Evolutionary conservation across 1,140 invertebrate genomes (phyloP).

Genomic region (Apolygus lucorum): DNA sequence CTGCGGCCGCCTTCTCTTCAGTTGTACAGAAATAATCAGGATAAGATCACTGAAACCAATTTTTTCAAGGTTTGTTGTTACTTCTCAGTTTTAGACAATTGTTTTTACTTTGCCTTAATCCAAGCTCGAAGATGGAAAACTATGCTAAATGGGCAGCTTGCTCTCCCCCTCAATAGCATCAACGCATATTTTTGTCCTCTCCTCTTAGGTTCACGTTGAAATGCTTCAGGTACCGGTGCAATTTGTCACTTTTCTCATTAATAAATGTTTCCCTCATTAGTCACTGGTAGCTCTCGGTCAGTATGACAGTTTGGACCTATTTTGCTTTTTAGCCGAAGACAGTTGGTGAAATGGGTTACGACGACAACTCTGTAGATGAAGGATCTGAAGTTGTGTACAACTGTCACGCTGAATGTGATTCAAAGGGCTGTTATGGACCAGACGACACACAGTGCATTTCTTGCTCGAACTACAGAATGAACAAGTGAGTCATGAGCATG

Average conservation of each 20-base stretch:
- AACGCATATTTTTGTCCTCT: too few species aligned
- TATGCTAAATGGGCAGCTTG: too few species aligned
- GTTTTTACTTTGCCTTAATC: not conserved
- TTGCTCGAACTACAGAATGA: constrained; percentile 66
- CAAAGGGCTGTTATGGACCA: constrained; percentile 70
- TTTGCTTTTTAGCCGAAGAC: constrained; percentile 23
- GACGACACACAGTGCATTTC: constrained; percentile 69
- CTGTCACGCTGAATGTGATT: constrained; percentile 74
- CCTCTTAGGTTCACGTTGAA: too few species aligned
- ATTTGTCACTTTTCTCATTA: too few species aligned
- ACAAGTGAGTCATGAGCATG: too few species aligned
- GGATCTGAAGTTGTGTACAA: constrained; percentile 54
- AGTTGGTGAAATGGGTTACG: not conserved
- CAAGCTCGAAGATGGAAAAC: too few species aligned
- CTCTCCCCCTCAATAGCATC: too few species aligned
- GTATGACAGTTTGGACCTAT: too few species aligned
- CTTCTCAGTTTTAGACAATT: constrained; percentile 30
- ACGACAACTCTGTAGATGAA: constrained; percentile 33
- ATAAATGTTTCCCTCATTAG: not conserved
- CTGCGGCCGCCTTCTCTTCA: constrained; percentile 39
- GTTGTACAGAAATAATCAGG: constrained; percentile 21
- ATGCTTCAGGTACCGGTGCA: too few species aligned
- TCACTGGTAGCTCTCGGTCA: not conserved
- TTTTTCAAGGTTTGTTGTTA: constrained; percentile 35
- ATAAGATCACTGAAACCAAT: constrained; percentile 26